Conservation (phyloP, 2,113 vertebrate species). For the Balaenoptera acutorostrata region DNA sequence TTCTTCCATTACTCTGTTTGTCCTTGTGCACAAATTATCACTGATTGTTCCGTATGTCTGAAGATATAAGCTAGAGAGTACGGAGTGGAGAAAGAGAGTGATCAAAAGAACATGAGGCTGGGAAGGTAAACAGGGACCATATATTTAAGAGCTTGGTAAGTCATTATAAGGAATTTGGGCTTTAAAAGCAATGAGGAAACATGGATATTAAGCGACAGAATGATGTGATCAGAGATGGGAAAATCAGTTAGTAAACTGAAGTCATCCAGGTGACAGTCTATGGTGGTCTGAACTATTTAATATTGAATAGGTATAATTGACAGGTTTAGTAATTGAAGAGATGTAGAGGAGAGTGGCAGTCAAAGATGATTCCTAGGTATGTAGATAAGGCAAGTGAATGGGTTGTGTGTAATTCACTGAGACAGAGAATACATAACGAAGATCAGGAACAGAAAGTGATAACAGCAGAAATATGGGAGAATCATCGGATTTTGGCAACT, state of each 20-base stretch:
- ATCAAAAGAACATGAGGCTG: neutral
- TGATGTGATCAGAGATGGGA: neutral
- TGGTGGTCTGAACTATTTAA: neutral
- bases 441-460: neutral
- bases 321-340: neutral
- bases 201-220: neutral
- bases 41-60: neutral
- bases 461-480: neutral
- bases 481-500: neutral
- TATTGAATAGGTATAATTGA: neutral
- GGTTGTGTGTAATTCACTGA: neutral
- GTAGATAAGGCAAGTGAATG: neutral
- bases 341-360: neutral
- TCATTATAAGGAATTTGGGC: neutral
- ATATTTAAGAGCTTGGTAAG: neutral
- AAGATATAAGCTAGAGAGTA: neutral
- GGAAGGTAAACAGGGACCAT: neutral
- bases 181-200: neutral
- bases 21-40: neutral
- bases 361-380: neutral
- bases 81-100: neutral
- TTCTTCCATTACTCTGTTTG: neutral
- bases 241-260: neutral
- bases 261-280: neutral
- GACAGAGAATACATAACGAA: neutral